Evolutionary conservation across 2,113 vertebrate genomes (phyloP), one percentile per base, ranked within the genome.

Genomic region (Climacteris rufus): DNA sequence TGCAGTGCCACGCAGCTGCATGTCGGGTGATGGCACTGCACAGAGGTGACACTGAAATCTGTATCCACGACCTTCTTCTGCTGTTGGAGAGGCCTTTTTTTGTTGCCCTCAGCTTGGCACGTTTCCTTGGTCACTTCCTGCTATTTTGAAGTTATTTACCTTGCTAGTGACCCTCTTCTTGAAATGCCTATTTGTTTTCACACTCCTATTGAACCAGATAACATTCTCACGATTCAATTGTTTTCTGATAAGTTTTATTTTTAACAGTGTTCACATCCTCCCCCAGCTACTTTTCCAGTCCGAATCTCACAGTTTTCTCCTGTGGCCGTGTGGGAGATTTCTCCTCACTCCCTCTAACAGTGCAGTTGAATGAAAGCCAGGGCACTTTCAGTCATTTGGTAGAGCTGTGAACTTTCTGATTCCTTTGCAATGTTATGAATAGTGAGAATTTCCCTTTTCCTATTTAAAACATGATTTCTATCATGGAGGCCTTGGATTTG

Each of bases 191-290:
- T 89, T 92, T 97, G 95, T 96, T 92, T 75, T 89, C 88, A 96
- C 17, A 4, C 92, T 97, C 64, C 87, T 97, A 96, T 80, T 83
- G 87, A 69, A 95, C 85, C 76, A 97, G 97, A 98, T 97, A 98
- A 98, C 95, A 91, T 97, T 98, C 95, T 97, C 94, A 81, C 1
- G 23, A 92, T 93, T 96, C 86, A 94, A 82, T 95, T 96, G 90
- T 97, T 70, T 84, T 97, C 95, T 96, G 96, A 92, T 97, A 97
- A 93, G 79, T 96, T 97, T 91, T 97, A 97, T 97, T 98, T 98
- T 98, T 98, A 98, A 97, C 86, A 76, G 44, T 3, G 11, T 79
- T 78, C 50, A 93, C 74, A 90, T 97, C 94, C 95, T 98, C 93
- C 82, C 47, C 37, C 74, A 75, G 45, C 87, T 68, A 63, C 59